Percentiles rank a stretch among this genome's conserved stretches.
These are phyloP conservation scores for Crotalus adamanteus DNA, from an alignment of 2,797 vertebrate genomes.

Conservation along the genomic window DNA sequence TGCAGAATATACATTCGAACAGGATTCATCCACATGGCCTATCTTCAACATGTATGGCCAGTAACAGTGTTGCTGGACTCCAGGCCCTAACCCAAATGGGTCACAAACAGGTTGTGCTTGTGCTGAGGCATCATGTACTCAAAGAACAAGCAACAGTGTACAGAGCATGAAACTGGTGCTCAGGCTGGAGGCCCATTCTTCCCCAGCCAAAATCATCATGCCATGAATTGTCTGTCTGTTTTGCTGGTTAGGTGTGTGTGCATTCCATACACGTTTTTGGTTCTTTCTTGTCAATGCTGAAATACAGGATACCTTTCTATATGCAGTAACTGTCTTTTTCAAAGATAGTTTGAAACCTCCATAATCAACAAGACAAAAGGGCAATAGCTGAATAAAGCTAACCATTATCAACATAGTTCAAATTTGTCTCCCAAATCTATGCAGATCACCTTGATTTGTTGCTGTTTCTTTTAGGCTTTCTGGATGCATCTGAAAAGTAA, in stretches of 20 bases:
- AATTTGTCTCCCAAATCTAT: not conserved
- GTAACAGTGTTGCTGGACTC: not conserved
- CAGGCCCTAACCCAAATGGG: not conserved
- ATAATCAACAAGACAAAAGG: not conserved
- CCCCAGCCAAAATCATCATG: not conserved
- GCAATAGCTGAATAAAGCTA: not conserved
- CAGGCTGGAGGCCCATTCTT: not conserved
- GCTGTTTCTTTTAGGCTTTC: not conserved
- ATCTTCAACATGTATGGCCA: not conserved
- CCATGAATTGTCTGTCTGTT: not conserved
- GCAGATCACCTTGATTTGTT: not conserved
- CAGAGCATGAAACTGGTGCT: not conserved
- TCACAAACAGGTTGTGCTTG: not conserved
- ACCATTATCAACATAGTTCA: not conserved
- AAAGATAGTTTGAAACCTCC: not conserved
- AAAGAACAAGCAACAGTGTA: not conserved
- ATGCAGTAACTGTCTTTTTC: not conserved
- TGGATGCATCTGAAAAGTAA: not conserved
- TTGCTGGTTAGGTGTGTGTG: not conserved
- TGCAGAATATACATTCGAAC: not conserved
- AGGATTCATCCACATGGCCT: not conserved
- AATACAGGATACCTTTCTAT: not conserved
- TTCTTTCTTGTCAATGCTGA: not conserved
- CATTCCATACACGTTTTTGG: not conserved
- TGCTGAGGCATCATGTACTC: not conserved